Conservation (phyloP, 2,113 vertebrate genomes). For the Chiloscyllium plagiosum region DNA sequence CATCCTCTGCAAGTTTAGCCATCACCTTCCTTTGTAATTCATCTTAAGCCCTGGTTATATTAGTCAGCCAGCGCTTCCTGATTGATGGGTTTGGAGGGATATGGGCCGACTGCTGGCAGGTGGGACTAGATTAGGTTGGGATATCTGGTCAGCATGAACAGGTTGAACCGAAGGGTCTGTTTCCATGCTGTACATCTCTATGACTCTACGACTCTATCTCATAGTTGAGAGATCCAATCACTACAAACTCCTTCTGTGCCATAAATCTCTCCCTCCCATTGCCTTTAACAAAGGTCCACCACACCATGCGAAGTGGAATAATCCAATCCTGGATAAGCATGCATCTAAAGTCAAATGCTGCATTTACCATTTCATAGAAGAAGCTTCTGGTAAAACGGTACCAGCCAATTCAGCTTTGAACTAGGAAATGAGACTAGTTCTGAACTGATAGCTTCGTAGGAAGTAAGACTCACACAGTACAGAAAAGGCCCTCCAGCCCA, state of each 20-base stretch:
- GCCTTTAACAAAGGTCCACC: not conserved
- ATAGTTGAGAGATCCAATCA: no score
- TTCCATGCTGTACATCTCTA: no score
- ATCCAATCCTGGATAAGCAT: not conserved
- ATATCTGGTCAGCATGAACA: no score
- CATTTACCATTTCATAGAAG: not conserved
- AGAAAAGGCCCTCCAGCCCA: no score
- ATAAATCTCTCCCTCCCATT: not conserved
- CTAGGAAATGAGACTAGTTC: not conserved
- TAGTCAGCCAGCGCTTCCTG: no score
- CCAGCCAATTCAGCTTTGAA: not conserved
- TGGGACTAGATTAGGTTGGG: no score
- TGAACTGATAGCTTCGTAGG: no score
- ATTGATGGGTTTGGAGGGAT: no score
- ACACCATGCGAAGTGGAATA: not conserved
- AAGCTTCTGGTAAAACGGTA: not conserved
- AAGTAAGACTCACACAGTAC: no score
- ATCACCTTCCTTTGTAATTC: conserved; percentile 64
- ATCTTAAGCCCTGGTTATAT: conserved; percentile 47
- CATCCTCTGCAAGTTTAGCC: conserved; percentile 82
- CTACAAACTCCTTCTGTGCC: not conserved
- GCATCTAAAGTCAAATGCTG: not conserved
- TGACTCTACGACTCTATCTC: no score
- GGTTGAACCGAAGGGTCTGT: no score
- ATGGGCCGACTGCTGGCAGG: no score